phyloP scores from a whole-genome alignment of 2,888 invertebrate species.

The Dryobotodes eremita region DNA sequence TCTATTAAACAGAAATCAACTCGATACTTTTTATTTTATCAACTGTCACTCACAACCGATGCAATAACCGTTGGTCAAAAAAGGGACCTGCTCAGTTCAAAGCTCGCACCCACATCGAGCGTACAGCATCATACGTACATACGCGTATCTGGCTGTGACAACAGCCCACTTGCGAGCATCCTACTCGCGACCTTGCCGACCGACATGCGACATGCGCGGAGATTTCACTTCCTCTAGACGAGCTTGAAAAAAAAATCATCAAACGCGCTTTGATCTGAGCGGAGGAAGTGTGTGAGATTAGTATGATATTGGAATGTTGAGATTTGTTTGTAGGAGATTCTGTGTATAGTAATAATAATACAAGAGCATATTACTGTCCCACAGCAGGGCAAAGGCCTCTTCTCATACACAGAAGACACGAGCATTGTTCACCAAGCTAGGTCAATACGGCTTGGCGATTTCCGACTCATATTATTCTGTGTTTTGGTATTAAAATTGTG shows the following conservation, averaged over 20 bases:
- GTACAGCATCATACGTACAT: slow-evolving; percentile 62
- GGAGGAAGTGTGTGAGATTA: slow-evolving; percentile 32
- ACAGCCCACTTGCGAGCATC: slow-evolving; percentile 88
- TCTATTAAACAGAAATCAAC: no score
- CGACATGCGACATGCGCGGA: slow-evolving; percentile 80
- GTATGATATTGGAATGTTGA: slow-evolving; percentile 12
- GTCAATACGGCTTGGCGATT: no score
- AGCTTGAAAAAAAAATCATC: slow-evolving; percentile 68
- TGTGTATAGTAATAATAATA: background rate
- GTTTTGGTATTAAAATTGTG: background rate
- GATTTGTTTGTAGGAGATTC: background rate
- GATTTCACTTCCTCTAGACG: slow-evolving; percentile 87
- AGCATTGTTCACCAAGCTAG: no score
- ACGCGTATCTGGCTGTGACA: slow-evolving; percentile 70
- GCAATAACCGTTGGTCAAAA: no score
- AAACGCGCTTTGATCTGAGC: slow-evolving; percentile 66
- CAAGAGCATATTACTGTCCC: no score
- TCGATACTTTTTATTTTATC: no score
- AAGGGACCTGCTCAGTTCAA: no score
- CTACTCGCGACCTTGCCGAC: slow-evolving; percentile 89
- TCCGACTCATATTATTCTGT: background rate
- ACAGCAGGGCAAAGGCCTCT: no score
- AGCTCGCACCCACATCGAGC: slow-evolving; percentile 58
- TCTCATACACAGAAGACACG: no score
- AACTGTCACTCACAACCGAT: no score